phyloP scores from a whole-genome alignment of 64 coral and sea anemone genomes.

The Montipora efflorescens region DNA sequence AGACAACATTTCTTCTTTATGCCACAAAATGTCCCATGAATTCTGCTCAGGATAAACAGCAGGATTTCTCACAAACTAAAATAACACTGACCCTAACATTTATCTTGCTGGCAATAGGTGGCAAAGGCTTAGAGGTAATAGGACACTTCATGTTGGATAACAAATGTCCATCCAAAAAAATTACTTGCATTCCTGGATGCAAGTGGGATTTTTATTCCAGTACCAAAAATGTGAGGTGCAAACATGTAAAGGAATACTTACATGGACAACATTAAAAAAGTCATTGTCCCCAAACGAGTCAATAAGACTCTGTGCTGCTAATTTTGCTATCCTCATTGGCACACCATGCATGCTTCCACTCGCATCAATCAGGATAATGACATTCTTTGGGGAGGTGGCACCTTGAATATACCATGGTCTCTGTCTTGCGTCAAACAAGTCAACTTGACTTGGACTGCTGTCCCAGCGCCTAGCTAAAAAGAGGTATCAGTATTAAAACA shows the following conservation, averaged over 20 bases:
- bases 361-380: conserved; percentile 92
- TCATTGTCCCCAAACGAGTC: conserved; percentile 97
- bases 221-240: background rate
- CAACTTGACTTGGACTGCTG: conserved; percentile 60
- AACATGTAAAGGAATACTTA: conserved; percentile 38
- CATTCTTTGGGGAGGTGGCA: conserved; percentile 91
- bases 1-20: no score
- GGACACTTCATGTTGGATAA: no score
- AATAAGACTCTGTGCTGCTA: conserved; percentile 91
- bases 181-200: no score
- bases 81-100: no score
- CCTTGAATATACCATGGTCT: conserved; percentile 98
- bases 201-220: background rate
- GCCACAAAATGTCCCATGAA: no score
- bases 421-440: conserved; percentile 91
- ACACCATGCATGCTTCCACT: conserved; percentile 99
- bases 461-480: conserved; percentile 74
- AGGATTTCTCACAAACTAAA: no score
- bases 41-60: no score
- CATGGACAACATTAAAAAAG: conserved; percentile 94
- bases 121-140: no score
- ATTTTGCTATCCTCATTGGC: conserved; percentile 96
- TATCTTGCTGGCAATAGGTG: no score
- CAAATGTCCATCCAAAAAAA: no score
- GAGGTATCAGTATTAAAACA: background rate